Base-by-base conservation (phyloP, 1,140 invertebrate genomes). In the Ceratina australensis region DNA sequence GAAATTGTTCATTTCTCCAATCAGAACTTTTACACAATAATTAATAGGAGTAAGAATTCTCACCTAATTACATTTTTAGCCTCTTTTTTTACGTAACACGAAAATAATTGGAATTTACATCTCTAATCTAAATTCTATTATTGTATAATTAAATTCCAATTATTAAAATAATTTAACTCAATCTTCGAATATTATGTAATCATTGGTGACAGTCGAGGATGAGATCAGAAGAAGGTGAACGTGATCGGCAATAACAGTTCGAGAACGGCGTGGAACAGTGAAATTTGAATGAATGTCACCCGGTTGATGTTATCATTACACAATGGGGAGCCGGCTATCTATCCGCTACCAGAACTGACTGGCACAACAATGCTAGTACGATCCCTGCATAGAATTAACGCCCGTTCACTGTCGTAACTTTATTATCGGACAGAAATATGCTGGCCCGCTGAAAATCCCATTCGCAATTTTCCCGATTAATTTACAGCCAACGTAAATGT, bases 381-480 rank as follows among this genome's bases (percentile, higher is more conserved):
- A 42, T 33, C 61, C 7, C 60, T n/a, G 72, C 72, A 64, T 80
- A 63, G 69, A 13, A 69, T 80, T 79, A 79, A 74, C 61, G 54
- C 63, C 54, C 56, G n/a, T 5, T 24, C 54, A 69, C 72, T 80
- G 72, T 69, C 78, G 78, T 69, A 80, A 80, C 65, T 49, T 79
- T 74, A 79, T 80, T 68, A 76, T 63, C 33, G 18, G 20, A 28
- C 42, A 16, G 16, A 71, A 71, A 49, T 71, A 69, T 52, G 24
- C 20, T 20, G 20, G 18, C 47, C 59, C 4, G 42, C 50, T 47
- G 73, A 75, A 50, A 68, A 59, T 13, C 73, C 52, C 49, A 26
- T 24, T 15, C 5, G 42, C 56, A 49, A 60, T 72, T 61, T 52
- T 10, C 59, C 10, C 3, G 24, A 71, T 71, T 71, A 24, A 71